Percentiles rank a stretch among this genome's conserved stretches.
Conservation (phyloP, 1,140 invertebrate species). For the Philotrypesis tridentata region DNA sequence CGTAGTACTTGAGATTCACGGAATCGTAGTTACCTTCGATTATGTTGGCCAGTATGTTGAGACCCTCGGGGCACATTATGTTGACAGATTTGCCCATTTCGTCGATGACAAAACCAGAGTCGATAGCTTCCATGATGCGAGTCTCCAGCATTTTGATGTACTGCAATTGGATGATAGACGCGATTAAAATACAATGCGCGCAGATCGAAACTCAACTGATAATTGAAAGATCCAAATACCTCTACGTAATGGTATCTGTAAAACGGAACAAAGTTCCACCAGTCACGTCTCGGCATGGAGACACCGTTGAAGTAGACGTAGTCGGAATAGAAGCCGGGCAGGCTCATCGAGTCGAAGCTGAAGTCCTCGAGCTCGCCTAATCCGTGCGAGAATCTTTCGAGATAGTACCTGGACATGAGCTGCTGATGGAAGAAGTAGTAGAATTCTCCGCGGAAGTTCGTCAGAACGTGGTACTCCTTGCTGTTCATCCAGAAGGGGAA, state of each 20-base stretch:
- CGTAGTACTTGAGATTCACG: slow-evolving; percentile 78
- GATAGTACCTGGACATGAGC: slow-evolving; percentile 78
- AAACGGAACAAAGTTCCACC: slow-evolving; percentile 59
- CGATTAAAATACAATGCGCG: no score
- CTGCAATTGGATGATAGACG: not conserved
- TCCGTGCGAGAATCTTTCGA: slow-evolving; percentile 79
- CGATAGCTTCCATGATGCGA: slow-evolving; percentile 75
- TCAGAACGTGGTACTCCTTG: slow-evolving; percentile 73
- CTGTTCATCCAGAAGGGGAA: slow-evolving; percentile 80
- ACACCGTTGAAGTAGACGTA: slow-evolving; percentile 80
- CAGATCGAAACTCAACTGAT: not conserved
- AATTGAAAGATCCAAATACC: not conserved
- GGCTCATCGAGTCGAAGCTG: slow-evolving; percentile 73
- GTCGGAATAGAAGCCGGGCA: slow-evolving; percentile 79
- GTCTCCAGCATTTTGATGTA: slow-evolving; percentile 53
- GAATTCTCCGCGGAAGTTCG: slow-evolving; percentile 76
- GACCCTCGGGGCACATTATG: slow-evolving; percentile 65
- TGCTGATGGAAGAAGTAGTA: slow-evolving; percentile 78
- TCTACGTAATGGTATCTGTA: slow-evolving; percentile 58
- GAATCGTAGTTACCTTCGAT: slow-evolving; percentile 80
- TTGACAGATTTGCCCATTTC: slow-evolving; percentile 59
- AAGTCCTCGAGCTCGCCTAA: slow-evolving; percentile 77
- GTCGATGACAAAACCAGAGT: slow-evolving; percentile 76
- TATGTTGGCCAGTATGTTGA: slow-evolving; percentile 78
- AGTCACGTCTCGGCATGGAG: slow-evolving; percentile 75